Conservation (phyloP, 2,113 vertebrate species). For the Meles meles region DNA sequence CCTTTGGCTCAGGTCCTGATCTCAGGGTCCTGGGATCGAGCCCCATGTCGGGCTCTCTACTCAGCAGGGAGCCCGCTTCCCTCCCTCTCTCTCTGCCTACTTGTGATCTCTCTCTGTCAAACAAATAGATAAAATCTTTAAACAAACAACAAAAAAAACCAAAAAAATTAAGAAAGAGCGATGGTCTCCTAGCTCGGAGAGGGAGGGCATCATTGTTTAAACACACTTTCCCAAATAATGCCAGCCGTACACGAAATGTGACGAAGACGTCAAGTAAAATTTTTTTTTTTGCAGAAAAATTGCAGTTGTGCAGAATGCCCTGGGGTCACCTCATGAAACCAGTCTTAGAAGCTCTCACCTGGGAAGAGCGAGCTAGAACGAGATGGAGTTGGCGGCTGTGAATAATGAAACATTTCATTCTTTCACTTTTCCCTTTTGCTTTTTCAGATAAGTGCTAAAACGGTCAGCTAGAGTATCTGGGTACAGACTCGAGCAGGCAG, state of each 20-base stretch:
- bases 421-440: not conserved
- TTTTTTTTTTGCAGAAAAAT: not conserved
- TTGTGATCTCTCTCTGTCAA: too few species aligned
- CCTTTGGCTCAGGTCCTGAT: too few species aligned
- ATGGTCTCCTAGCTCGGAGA: not conserved
- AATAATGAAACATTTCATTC: not conserved
- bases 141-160: too few species aligned
- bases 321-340: not conserved
- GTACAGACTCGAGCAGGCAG: not conserved
- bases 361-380: not conserved
- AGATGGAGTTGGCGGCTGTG: not conserved
- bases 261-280: not conserved
- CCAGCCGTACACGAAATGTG: accelerated
- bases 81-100: too few species aligned
- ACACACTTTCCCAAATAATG: not conserved
- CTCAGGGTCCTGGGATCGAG: too few species aligned
- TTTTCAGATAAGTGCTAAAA: not conserved
- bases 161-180: too few species aligned
- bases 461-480: not conserved
- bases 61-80: too few species aligned
- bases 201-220: not conserved
- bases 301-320: not conserved
- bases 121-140: too few species aligned
- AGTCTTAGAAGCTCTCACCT: not conserved
- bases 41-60: too few species aligned